These are phyloP conservation scores for Lagenorhynchus albirostris DNA, from an alignment of 2,113 vertebrate species.

Conservation along the genomic window DNA sequence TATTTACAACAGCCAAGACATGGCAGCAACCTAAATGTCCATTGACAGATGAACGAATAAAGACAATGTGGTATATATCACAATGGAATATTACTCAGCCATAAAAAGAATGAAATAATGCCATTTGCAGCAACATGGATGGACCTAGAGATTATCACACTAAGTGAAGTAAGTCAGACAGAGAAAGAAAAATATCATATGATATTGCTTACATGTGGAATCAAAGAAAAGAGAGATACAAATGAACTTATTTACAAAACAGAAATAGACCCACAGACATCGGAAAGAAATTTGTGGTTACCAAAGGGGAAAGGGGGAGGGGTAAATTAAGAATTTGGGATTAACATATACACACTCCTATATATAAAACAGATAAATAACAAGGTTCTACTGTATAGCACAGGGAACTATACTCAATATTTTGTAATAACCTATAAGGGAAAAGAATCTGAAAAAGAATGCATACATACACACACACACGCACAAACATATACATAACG, in stretches of 20 bases:
- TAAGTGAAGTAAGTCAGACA: neutral
- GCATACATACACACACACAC: too few species aligned
- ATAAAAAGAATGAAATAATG: neutral
- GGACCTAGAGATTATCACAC: neutral
- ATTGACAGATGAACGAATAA: neutral
- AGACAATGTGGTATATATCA: neutral
- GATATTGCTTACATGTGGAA: neutral
- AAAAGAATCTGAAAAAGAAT: too few species aligned
- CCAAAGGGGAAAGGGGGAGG: neutral
- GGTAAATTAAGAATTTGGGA: neutral
- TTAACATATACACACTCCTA: neutral
- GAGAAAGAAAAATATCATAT: neutral
- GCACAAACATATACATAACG: too few species aligned
- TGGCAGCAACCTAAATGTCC: neutral
- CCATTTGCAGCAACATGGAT: neutral
- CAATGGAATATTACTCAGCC: neutral
- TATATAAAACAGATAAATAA: too few species aligned
- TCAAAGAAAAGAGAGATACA: neutral
- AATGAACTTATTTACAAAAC: neutral
- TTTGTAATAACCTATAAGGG: too few species aligned
- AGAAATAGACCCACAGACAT: neutral
- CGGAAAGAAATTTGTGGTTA: neutral
- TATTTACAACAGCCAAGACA: neutral
- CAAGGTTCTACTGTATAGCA: too few species aligned
- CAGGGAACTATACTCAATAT: too few species aligned